Base-by-base conservation (phyloP, 2,797 vertebrate genomes). In the Eptatretus atami region DNA sequence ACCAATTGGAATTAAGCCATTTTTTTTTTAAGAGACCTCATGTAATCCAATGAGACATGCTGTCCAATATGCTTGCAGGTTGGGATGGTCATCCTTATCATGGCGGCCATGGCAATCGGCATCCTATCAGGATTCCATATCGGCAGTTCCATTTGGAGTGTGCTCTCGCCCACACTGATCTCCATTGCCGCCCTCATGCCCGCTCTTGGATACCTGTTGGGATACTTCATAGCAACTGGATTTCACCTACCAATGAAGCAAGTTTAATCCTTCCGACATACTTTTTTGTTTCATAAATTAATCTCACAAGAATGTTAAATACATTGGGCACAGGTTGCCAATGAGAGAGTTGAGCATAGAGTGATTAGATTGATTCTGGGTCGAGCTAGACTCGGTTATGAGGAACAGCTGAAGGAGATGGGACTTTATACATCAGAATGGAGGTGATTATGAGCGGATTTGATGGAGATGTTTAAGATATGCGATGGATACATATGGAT, bases 181-280 rank as follows among this genome's bases (percentile, higher is more conserved):
- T 63, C 65, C 9, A 77, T 70, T 52, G 78, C 76, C 54, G 73
- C 71, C 14, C 68, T 86, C 66, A 78, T 86, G 80, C 81, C 82
- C 13, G 65, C 79, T 14, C 72, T 65, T 52, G 83, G 83, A 57
- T 86, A 77, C 65, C 68, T 69, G 11, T 65, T 82, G 65, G 82
- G 83, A 67, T 86, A 78, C 0, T 1, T 70, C 66, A 69, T 82
- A 67, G 79, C 81, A 3, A 15, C 65, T 13, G 15, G 76, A 63
- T 81, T 79, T 72, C 71, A 65, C 66, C 75, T 82, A 65, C 73
- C 70, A 52, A 69, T 68, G 63, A 10, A 54, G 83, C 85, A 75
- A 71, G 74, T 6, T 44, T 44, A 44, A 44, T 44, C 31, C 31
- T 44, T 44, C 31, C 31, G 4, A 44, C 31, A 5, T 44, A 44